Base-by-base conservation (phyloP, 2,888 invertebrate species). In the Apeira syringaria region DNA sequence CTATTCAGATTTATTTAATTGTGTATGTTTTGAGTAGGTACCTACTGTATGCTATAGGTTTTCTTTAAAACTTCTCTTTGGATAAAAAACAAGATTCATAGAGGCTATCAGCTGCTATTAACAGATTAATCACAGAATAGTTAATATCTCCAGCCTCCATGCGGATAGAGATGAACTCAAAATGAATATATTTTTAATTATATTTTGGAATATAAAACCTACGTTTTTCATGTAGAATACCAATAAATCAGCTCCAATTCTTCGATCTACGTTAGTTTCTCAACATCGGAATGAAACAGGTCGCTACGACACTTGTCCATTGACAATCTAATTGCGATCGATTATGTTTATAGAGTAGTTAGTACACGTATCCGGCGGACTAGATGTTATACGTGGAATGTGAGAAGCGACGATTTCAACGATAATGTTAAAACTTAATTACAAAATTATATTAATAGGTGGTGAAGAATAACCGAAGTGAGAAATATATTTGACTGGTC, bases 261-360 rank as follows among this genome's bases (percentile, higher is more conserved):
- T 31, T 18, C 24, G 35, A 31, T 40, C 45, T 38, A 24, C 27
- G 35, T 8, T 20, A 68, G 71, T 84, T 81, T 78, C 77, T 74
- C 74, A 78, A 64, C 75, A 64, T 68, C 64, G 77, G 71, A 74
- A 73, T 72, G 66, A 55, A 79, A 78, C 79, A 62, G 66, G 80
- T 76, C 73, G 22, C 48, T 63, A 27, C 63, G 81, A 84, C 84
- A 86, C 83, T 85, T 80, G 83, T 77, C 79, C 78, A 81, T 78
- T 86, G 85, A 87, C 86, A 81, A 84, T 84, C 83, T 86, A 87
- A 86, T 87, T 86, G 86, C 83, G 61, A 75, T 79, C 74, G 59
- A 54, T 69, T 77, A 80, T 72, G 34, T 64, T 33, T 64, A 72
- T 62, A 68, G 83, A 85, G 85, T 38, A 70, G 80, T 43, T 53